Evolutionary conservation across 2,888 invertebrate genomes (phyloP).

Genomic region (Leptinotarsa haldemani): DNA sequence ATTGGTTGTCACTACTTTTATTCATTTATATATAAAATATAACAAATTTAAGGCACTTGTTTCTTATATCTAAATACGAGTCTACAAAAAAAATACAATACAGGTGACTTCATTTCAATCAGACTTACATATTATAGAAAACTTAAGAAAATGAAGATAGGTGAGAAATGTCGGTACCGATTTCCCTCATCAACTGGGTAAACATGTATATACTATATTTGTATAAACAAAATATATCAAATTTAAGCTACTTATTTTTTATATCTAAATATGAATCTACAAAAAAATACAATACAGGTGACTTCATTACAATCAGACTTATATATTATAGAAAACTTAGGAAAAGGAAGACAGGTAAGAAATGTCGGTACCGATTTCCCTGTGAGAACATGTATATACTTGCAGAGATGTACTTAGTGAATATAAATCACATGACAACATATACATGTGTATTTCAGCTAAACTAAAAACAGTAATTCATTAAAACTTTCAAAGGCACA

Average conservation of each 20-base stretch:
- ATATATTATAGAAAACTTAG: too few species aligned
- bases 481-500: too few species aligned
- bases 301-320: background rate
- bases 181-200: background rate
- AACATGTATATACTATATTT: background rate
- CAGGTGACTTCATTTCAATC: background rate
- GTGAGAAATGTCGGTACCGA: too few species aligned
- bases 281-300: background rate
- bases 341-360: too few species aligned
- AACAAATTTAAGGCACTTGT: constrained; percentile 22
- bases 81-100: background rate
- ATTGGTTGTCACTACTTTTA: background rate
- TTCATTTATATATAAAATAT: constrained; percentile 18
- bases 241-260: constrained; percentile 11
- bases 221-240: too few species aligned
- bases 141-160: too few species aligned
- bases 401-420: too few species aligned
- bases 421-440: too few species aligned
- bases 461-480: too few species aligned
- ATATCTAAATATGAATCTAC: background rate
- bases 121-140: background rate
- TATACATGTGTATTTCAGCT: too few species aligned
- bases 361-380: background rate
- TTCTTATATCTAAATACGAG: background rate
- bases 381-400: background rate